These are phyloP conservation scores for Itoplectis maculator DNA, from an alignment of 2,888 invertebrate genomes.

Conservation along the genomic window DNA sequence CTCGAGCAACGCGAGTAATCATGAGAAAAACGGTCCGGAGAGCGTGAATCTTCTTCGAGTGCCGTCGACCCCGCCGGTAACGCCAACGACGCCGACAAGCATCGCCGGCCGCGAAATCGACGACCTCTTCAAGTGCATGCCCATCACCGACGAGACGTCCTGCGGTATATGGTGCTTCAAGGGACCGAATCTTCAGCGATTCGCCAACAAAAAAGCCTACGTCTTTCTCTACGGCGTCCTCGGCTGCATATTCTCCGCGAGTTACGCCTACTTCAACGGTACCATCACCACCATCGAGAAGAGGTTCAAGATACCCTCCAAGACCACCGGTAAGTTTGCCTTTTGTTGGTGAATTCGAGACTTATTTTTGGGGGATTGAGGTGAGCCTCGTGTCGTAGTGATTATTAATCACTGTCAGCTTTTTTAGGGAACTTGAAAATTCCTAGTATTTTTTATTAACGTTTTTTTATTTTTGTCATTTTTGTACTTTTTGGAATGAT, in stretches of 20 bases:
- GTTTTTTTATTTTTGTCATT: too few relatives aligned
- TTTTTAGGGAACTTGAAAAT: too few relatives aligned
- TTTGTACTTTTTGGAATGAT: too few relatives aligned
- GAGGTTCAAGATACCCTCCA: slow-evolving; percentile 90
- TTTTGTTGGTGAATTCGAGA: slow-evolving; percentile 3
- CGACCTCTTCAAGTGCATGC: slow-evolving; percentile 85
- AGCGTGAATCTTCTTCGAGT: slow-evolving; percentile 77
- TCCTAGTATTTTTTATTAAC: too few relatives aligned
- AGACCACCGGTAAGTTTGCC: slow-evolving; percentile 87
- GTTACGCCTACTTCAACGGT: slow-evolving; percentile 90
- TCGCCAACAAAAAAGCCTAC: slow-evolving; percentile 87
- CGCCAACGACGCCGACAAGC: slow-evolving; percentile 72
- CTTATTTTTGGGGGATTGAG: background rate
- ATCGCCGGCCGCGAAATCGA: slow-evolving; percentile 79
- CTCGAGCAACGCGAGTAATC: slow-evolving; percentile 72
- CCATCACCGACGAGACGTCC: slow-evolving; percentile 87
- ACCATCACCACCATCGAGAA: slow-evolving; percentile 91
- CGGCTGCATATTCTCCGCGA: slow-evolving; percentile 89
- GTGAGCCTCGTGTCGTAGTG: too few relatives aligned
- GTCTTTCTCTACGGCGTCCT: slow-evolving; percentile 89
- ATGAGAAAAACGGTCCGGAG: slow-evolving; percentile 81
- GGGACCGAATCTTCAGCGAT: slow-evolving; percentile 87
- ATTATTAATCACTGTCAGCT: too few relatives aligned
- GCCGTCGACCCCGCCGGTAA: slow-evolving; percentile 75
- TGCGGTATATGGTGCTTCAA: slow-evolving; percentile 88